Evolutionary conservation across 1,140 invertebrate species (phyloP), one percentile per base, ranked within the genome.

Genomic region (Theocolax elegans): DNA sequence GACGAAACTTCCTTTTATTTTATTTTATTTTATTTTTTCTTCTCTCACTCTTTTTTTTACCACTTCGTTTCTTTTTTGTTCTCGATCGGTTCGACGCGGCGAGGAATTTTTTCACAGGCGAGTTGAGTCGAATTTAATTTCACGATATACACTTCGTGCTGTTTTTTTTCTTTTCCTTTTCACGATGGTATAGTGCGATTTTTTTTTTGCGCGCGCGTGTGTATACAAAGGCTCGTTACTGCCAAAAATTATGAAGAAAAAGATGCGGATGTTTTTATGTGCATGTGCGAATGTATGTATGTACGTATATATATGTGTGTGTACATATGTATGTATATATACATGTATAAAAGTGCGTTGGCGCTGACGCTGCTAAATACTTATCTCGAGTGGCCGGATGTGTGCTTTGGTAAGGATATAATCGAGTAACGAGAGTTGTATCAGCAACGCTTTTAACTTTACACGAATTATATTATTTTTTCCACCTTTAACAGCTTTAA

Each of bases 71-170:
- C 29, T 23, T 31, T 63, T 63, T 63, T n/a, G 21, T 1, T n/a
- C 3, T 3, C 48, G 12, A 25, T 31, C 29, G 29, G 31, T 48
- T 67, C 38, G 65, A 19, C 35, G 17, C 31, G 27, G 17, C 2
- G 44, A 35, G 25, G 19, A 51, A 64, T 54, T 65, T 65, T 51
- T 64, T 65, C 19, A 65, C 48, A 35, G n/a, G 1, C 63, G 15
- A 65, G 23, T 65, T 42, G 63, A 65, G 35, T 54, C 23, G 23
- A 53, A 64, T 64, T 64, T 64, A 51, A 64, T 64, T 64, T 51
- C 62, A 29, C 53, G 29, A 4, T 23, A 17, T 23, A 12, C 48
- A 23, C 1, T 51, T 10, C n/a, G 3, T 48, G 3, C 10, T 21
- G 3, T 51, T 10, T 13, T 12, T 13, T 15, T 7, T 27, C 25